A percentile compares a stretch with the other conserved stretches of the same genome.
These are phyloP conservation scores for Spatulosminthurus flaviceps DNA, from an alignment of 2,888 invertebrate genomes.

Conservation along the genomic window DNA sequence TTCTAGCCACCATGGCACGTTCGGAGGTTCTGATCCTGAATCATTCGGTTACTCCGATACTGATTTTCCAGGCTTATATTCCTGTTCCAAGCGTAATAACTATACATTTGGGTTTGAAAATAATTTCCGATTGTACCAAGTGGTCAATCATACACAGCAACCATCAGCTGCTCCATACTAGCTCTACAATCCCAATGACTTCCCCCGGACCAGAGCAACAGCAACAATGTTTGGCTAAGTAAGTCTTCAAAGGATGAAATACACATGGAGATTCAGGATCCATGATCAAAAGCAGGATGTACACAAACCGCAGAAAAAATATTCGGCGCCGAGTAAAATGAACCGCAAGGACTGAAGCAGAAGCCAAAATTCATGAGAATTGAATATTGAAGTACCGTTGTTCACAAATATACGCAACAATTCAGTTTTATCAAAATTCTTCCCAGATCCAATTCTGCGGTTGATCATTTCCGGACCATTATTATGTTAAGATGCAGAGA, in stretches of 20 bases:
- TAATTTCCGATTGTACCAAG: background rate
- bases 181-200: background rate
- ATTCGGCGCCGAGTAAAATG: background rate
- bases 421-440: conserved; percentile 45
- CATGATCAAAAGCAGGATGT: conserved; percentile 5
- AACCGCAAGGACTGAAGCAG: background rate
- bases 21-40: no score
- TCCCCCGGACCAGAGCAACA: background rate
- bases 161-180: background rate
- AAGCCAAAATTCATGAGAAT: background rate
- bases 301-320: conserved; percentile 19
- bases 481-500: no score
- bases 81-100: background rate
- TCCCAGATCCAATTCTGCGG: conserved; percentile 50
- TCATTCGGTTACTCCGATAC: background rate
- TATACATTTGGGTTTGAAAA: background rate
- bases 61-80: background rate
- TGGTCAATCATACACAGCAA: background rate
- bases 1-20: no score
- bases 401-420: background rate
- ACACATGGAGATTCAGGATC: background rate
- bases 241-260: background rate
- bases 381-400: background rate
- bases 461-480: conserved; percentile 41
- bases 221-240: background rate